phyloP scores from a whole-genome alignment of 1,140 invertebrate genomes.

The Drosophila quadrilineata region DNA sequence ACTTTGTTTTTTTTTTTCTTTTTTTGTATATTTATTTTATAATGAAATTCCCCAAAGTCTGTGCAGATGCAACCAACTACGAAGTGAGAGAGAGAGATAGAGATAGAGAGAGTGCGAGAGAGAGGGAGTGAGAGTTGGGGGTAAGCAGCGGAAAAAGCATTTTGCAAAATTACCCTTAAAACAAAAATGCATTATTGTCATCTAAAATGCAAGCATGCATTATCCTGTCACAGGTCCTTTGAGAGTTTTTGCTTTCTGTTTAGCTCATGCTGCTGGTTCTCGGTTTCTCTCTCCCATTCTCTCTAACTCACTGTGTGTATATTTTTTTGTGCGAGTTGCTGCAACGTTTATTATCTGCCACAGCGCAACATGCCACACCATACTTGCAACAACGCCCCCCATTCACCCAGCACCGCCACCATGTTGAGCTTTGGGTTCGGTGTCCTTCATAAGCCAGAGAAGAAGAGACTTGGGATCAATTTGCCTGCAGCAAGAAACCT shows the following conservation, averaged over 20 bases:
- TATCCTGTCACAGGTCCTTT: constrained; percentile 81
- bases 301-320: neutral
- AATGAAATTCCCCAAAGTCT: constrained; percentile 68
- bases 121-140: neutral
- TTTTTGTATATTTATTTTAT: constrained; percentile 64
- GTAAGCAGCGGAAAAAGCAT: constrained; percentile 53
- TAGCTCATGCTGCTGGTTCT: neutral
- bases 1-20: too few relatives aligned
- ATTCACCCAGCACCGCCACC: too few relatives aligned
- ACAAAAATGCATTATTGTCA: constrained; percentile 81
- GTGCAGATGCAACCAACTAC: constrained; percentile 27
- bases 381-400: neutral
- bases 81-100: neutral
- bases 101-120: neutral
- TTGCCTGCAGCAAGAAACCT: constrained; percentile 75
- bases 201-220: constrained; percentile 81
- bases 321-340: constrained; percentile 18
- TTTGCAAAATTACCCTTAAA: constrained; percentile 79
- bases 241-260: constrained; percentile 71
- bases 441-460: constrained; percentile 76
- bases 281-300: neutral
- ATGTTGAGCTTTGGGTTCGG: too few relatives aligned
- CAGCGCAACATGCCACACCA: neutral
- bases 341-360: constrained; percentile 65
- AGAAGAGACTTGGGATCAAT: constrained; percentile 77